Base-by-base conservation (phyloP, 2,797 vertebrate species). In the Sparidentex hasta region DNA sequence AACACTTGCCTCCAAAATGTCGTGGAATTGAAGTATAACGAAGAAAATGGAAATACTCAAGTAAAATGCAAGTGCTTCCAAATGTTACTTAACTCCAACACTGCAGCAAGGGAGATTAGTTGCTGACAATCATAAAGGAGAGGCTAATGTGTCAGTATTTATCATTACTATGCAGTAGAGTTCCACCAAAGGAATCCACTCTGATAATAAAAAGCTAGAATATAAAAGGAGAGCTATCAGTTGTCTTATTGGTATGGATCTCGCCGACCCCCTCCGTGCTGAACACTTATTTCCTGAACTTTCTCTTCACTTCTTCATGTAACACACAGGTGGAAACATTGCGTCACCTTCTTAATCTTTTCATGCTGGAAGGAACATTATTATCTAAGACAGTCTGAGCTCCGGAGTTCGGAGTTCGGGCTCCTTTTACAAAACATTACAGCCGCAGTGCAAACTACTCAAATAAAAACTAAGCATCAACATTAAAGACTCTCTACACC, bases 341-440 rank as follows among this genome's bases (percentile, higher is more conserved):
- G 23, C 16, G 43, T 64, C 48, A 55, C 16, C 16, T 50, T 76
- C 47, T 48, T 64, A 57, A 71, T 63, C 46, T 41, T 51, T 58
- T 66, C 66, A 65, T 68, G 54, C 62, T 62, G 38, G 14, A 70
- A 70, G 51, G 50, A 73, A 38, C 16, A 1, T 38, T 62, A 65
- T n/a, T n/a, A 56, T 43, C 48, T 56, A 25, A 8, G 21, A 52
- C 64, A 61, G 67, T 48, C 74, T 70, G 63, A 81, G 48, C 62
- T 68, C 5, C 20, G 13, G 4, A 29, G 51, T 47, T n/a, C n/a
- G n/a, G n/a, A n/a, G n/a, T n/a, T 50, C 43, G 29, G 0, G 29
- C 71, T 63, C 14, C 21, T 48, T 57, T 38, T 7, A 23, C 41
- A 2, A 66, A 61, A 9, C 11, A 20, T 2, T 46, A 20, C 68